Evolutionary conservation across 1,140 invertebrate species (phyloP).

Genomic region (Orchestia grillus): DNA sequence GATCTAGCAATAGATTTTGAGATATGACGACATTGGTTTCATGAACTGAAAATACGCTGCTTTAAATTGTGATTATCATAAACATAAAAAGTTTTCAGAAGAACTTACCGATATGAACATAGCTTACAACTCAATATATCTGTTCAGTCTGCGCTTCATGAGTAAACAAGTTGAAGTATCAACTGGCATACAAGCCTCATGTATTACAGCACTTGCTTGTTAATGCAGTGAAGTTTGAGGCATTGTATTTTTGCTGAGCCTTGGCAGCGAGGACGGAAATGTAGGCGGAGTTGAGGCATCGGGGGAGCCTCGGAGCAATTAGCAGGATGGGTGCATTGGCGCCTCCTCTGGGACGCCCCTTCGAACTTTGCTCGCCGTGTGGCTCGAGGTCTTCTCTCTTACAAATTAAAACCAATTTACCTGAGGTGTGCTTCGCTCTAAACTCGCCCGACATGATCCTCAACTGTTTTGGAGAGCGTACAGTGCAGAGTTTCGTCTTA

Average conservation of each 20-base stretch:
- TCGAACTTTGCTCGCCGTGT: background rate
- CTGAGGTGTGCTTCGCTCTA: background rate
- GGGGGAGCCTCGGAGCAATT: constrained; percentile 20
- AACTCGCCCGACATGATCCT: background rate
- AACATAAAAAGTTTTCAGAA: too few species aligned
- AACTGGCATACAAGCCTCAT: background rate
- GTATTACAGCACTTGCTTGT: background rate
- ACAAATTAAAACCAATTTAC: constrained; percentile 35
- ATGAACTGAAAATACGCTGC: background rate
- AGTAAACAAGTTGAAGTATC: background rate
- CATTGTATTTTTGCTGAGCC: background rate
- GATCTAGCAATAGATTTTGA: background rate
- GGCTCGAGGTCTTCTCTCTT: constrained; percentile 1
- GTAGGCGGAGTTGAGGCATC: background rate
- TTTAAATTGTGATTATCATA: too few species aligned
- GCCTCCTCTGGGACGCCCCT: constrained; percentile 27
- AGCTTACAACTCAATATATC: background rate
- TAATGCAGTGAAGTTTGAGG: background rate
- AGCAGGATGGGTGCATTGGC: constrained; percentile 45
- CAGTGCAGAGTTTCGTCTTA: background rate
- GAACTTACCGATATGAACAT: too few species aligned
- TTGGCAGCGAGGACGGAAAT: background rate
- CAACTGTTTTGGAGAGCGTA: background rate
- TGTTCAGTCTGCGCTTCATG: background rate
- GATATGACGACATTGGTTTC: background rate